Evolutionary conservation across 2,113 vertebrate species (phyloP).

Genomic region (Typhlomys cinereus): DNA sequence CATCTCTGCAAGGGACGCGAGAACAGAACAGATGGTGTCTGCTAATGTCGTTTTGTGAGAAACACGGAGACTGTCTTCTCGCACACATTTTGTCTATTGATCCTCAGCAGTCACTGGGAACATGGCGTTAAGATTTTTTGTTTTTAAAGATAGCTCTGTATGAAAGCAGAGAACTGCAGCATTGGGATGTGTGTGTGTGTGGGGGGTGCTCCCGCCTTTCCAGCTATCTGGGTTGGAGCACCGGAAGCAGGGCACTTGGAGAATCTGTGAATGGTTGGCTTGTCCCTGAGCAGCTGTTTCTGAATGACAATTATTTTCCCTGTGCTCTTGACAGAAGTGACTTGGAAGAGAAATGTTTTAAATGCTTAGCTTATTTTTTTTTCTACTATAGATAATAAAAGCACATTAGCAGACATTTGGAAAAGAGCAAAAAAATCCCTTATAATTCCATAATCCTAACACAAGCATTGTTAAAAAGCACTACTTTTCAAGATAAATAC

Average conservation of each 20-base stretch:
- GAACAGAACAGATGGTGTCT: constrained; percentile 18
- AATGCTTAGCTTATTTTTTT: constrained; percentile 39
- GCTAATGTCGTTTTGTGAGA: neutral
- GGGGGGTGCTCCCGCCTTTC: too few relatives aligned
- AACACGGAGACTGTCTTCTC: neutral
- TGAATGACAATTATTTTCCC: constrained; percentile 5
- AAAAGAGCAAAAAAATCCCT: constrained; percentile 3
- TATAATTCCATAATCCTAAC: neutral
- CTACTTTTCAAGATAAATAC: neutral
- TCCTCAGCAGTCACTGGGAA: neutral
- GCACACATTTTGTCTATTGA: constrained; percentile 5
- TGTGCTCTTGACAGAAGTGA: neutral
- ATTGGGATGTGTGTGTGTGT: rapidly evolving
- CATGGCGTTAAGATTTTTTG: neutral
- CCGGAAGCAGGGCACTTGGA: neutral
- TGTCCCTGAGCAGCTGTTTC: neutral
- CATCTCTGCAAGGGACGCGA: constrained; percentile 19
- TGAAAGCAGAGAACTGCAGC: neutral
- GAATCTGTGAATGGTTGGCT: neutral
- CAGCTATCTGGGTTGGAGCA: neutral
- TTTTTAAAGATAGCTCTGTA: neutral
- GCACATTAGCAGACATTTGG: neutral
- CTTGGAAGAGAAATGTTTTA: neutral
- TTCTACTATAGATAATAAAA: constrained; percentile 17
- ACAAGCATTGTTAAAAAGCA: neutral